These are phyloP conservation scores for Vanessa tameamea DNA, from an alignment of 1,140 invertebrate genomes.

Conservation along the genomic window DNA sequence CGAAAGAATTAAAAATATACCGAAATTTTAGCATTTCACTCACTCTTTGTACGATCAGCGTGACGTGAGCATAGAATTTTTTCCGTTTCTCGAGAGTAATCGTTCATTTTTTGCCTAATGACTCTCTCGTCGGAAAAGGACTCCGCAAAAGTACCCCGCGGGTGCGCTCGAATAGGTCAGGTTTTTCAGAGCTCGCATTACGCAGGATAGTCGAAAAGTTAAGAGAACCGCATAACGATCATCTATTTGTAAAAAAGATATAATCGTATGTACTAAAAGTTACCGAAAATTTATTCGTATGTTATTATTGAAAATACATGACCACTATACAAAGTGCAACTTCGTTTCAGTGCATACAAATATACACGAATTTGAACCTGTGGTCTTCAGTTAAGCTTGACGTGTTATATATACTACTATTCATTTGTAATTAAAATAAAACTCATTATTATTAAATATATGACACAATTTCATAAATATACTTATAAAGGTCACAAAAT, in stretches of 20 bases:
- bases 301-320: too few species aligned
- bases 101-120: constrained; percentile 67
- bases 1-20: background rate
- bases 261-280: background rate
- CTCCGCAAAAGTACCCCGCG: constrained; percentile 37
- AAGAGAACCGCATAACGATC: constrained; percentile 22
- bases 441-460: too few species aligned
- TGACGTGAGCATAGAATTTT: constrained; percentile 27
- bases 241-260: constrained; percentile 9
- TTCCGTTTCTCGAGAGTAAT: constrained; percentile 41
- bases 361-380: too few species aligned
- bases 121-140: constrained; percentile 45
- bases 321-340: too few species aligned
- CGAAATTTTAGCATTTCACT: constrained; percentile 10
- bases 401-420: too few species aligned
- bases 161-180: constrained; percentile 38
- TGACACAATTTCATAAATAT: too few species aligned
- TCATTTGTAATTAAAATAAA: too few species aligned
- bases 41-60: constrained; percentile 26
- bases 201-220: constrained; percentile 31
- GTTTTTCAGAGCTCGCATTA: constrained; percentile 36
- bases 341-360: too few species aligned
- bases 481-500: too few species aligned
- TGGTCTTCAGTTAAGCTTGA: too few species aligned
- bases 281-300: too few species aligned